Conservation (phyloP, 2,888 invertebrate genomes). For the Monopis laevigella region DNA sequence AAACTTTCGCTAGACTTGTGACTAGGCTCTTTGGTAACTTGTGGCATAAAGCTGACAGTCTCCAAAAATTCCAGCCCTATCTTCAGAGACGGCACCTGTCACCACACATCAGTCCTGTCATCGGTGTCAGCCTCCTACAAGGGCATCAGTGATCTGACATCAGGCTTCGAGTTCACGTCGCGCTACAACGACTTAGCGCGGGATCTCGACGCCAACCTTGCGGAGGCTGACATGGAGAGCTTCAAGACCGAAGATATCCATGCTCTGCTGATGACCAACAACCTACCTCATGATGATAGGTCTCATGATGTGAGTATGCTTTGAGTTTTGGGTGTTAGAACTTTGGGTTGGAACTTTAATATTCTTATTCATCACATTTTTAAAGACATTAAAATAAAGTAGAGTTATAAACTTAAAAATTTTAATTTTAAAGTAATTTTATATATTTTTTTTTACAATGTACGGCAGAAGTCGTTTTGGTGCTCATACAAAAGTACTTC, state of each 20-base stretch:
- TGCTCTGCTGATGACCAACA: constrained; percentile 77
- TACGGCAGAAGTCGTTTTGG: too few relatives aligned
- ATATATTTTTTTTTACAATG: too few relatives aligned
- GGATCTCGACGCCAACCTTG: constrained; percentile 91
- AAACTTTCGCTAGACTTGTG: too few relatives aligned
- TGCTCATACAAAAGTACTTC: too few relatives aligned
- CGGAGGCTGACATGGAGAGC: constrained; percentile 95
- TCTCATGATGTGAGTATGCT: constrained; percentile 58
- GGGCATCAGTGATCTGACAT: constrained; percentile 69
- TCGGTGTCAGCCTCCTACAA: constrained; percentile 85
- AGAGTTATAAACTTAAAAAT: too few relatives aligned
- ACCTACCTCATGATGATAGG: constrained; percentile 71
- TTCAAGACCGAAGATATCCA: constrained; percentile 92
- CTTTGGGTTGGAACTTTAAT: constrained; percentile 7
- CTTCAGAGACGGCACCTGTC: constrained; percentile 83
- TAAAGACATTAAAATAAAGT: too few relatives aligned
- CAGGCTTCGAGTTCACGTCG: constrained; percentile 60
- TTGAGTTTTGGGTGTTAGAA: too few relatives aligned
- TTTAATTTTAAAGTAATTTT: too few relatives aligned
- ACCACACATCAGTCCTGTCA: constrained; percentile 82
- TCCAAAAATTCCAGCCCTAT: constrained; percentile 67
- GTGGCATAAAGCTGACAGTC: too few relatives aligned
- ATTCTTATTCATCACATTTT: too few relatives aligned
- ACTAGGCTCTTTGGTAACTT: too few relatives aligned
- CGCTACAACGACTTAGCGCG: constrained; percentile 88